Evolutionary conservation across 2,888 invertebrate genomes (phyloP), one percentile per base, ranked within the genome.

Genomic region (Troglohyphantes excavatus): DNA sequence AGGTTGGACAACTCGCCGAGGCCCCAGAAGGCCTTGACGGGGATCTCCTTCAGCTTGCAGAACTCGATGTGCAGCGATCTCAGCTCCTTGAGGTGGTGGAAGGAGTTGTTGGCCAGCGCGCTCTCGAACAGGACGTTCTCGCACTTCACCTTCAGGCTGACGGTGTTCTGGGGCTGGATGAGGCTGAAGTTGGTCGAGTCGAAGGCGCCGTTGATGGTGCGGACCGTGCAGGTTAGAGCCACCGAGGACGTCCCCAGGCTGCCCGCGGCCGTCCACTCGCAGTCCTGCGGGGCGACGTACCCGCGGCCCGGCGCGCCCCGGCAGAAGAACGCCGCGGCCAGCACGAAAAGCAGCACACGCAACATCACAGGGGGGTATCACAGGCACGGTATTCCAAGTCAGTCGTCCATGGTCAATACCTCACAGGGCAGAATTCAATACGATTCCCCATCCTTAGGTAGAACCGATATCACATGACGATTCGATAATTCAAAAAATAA

Each of bases 121-220:
- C 91, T 92, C 83, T 91, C 91, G 88, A 91, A 91, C 7, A 92
- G 76, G 46, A 91, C 79, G 76, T 92, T 91, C 46, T 91, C 91
- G 72, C 96, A 97, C 94, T 96, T 95, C 93, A 97, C 96, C 92
- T 96, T 95, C 91, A 97, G 94, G 6, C 96, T 96, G 43, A 96
- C 96, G 26, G 97, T 97, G 93, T 97, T 97, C 93, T 96, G 96
- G n/a, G 96, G 95, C 68, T 97, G 97, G 91, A 97, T 97, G 84
- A 96, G 96, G 94, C 96, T 97, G 93, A 97, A 97, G 94, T 97
- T 97, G 46, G 97, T 97, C 91, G 96, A 96, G 94, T 96, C 97
- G 93, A 96, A 96, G 93, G 96, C 97, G 94, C 97, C 97, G 94
- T 92, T 92, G 53, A 92, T 83, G 63, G 92, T 92, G 26, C 91